Evolutionary conservation across 2,113 vertebrate species (phyloP).

Genomic region (Pterocles burchelli): DNA sequence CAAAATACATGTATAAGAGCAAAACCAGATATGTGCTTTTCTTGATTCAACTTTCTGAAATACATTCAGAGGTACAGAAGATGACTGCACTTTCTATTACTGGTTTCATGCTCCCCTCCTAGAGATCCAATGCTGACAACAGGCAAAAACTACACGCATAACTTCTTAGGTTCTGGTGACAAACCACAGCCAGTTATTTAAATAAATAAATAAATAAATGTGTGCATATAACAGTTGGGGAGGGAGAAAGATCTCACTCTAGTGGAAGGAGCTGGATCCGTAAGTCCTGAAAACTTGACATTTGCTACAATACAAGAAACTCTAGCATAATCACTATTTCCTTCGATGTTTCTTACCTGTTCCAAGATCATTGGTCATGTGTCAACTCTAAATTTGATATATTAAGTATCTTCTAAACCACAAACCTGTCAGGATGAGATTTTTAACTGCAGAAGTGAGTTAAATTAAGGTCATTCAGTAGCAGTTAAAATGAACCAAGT

Average conservation of each 20-base stretch:
- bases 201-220: not conserved
- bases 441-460: not conserved
- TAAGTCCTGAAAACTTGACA: not conserved
- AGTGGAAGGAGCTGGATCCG: not conserved
- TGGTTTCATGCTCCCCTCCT: not conserved
- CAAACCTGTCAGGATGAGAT: not conserved
- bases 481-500: not conserved
- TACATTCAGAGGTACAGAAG: not conserved
- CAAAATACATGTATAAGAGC: not conserved
- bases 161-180: not conserved
- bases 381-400: not conserved
- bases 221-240: not conserved
- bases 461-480: not conserved
- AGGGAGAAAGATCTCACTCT: not conserved
- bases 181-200: not conserved
- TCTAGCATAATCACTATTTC: not conserved
- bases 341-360: not conserved
- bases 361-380: not conserved
- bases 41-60: not conserved
- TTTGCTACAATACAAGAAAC: not conserved
- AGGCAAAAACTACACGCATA: not conserved
- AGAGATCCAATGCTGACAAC: not conserved
- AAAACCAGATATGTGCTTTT: not conserved
- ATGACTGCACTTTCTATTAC: not conserved
- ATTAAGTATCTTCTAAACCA: not conserved